A percentile compares a stretch with the other conserved stretches of the same genome.
phyloP scores from a whole-genome alignment of 2,113 vertebrate species.

The Rhinoderma darwinii region DNA sequence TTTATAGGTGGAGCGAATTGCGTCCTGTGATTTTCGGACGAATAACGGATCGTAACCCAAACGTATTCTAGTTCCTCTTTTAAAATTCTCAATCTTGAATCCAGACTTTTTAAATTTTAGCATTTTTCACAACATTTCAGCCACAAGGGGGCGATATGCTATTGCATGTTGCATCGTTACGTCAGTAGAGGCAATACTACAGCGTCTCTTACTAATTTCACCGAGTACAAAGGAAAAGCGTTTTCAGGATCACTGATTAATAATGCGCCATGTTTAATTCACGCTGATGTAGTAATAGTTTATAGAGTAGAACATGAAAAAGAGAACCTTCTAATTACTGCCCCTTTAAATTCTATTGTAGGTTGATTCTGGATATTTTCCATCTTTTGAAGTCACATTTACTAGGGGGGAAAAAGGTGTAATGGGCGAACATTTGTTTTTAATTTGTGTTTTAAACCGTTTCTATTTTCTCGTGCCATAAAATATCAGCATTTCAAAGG shows the following conservation, averaged over 20 bases:
- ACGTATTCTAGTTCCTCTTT: too few relatives aligned
- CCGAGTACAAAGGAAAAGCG: not conserved
- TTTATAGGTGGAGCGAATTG: too few relatives aligned
- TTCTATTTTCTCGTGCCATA: constrained; percentile 46
- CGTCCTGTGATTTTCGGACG: too few relatives aligned
- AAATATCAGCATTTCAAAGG: constrained; percentile 44
- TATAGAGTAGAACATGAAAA: not conserved
- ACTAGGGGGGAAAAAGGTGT: constrained; percentile 32
- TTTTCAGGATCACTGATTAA: not conserved
- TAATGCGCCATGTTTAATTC: not conserved
- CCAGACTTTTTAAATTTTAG: not conserved
- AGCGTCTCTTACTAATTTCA: not conserved
- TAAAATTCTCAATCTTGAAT: too few relatives aligned
- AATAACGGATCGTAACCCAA: too few relatives aligned
- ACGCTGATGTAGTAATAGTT: not conserved
- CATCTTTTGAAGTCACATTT: constrained; percentile 40
- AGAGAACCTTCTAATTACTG: not conserved
- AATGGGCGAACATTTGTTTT: constrained; percentile 44
- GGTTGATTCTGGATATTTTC: constrained; percentile 7
- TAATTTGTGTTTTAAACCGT: constrained; percentile 46
- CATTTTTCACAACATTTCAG: not conserved
- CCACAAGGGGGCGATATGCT: not conserved
- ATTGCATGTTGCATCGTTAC: not conserved
- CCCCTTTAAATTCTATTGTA: constrained; percentile 2
- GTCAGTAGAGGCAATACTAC: not conserved